Base-by-base conservation (phyloP, 2,888 invertebrate species). In the Muscina levida region DNA sequence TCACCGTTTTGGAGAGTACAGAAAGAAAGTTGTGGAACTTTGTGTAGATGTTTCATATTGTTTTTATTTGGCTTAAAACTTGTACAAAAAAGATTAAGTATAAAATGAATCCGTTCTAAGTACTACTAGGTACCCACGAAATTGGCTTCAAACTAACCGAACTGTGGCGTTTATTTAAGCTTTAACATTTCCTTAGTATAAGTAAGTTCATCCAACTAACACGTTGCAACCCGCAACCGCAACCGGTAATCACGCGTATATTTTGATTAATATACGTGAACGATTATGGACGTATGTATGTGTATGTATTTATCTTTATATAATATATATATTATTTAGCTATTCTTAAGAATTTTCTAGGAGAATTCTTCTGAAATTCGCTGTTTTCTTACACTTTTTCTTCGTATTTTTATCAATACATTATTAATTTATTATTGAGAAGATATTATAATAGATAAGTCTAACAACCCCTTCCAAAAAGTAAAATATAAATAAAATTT, bases 201-300 rank as follows among this genome's bases (percentile, higher is more conserved):
- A 65, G 62, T 22, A 56, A 31, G 3, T 31, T 8, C 8, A 31
- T 3, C 31, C 8, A 3, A 3, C 31, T 31, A 31, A 5, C 31
- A n/a, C 31, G 3, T 31, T 31, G 31, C 31, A 5, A 31, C 31
- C 3, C 3, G 3, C 8, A 31, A 31, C 31, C 57, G 62, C 68
- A 72, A 79, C 76, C 31, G 59, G 62, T 72, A 72, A 79, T 79
- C 79, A 42, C 13, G 72, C 76, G 76, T 76, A 79, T 79, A 79
- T 79, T 79, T 65, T 65, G 1, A 65, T 62, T 39, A 79, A 79
- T 79, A 79, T 79, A 79, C 76, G 72, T 68, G 67, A 56, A 37
- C 65, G 79, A 76, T 72, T 79, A 62, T 62, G 4, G 51, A 51
- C 19, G 19, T 39, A 6, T 39, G 59, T 37, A 24, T 26, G 42